Conservation (phyloP, 2,113 vertebrate species). For the Spilogale gracilis region DNA sequence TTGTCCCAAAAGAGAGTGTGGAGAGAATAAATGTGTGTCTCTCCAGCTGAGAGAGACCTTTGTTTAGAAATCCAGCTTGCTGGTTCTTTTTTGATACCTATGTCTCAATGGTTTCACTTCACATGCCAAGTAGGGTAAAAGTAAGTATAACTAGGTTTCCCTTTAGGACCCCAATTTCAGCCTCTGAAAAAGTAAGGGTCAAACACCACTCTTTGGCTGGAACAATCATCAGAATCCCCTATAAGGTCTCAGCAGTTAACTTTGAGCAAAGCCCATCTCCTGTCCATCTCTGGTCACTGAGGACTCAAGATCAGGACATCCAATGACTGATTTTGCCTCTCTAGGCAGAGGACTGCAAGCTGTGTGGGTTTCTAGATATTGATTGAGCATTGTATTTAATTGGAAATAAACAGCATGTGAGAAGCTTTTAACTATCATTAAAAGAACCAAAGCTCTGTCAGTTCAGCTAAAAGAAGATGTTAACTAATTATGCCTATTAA, state of each 20-base stretch:
- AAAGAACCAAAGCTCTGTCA: not conserved
- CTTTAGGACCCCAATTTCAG: conserved; percentile 34
- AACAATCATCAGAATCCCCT: not conserved
- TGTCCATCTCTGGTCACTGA: not conserved
- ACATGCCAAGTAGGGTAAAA: conserved; percentile 4
- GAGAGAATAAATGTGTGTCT: not conserved
- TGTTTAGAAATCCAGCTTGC: not conserved
- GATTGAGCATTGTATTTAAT: not conserved
- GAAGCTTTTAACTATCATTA: not conserved
- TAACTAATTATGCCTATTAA: not conserved
- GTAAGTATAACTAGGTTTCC: conserved; percentile 23
- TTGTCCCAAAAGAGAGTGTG: not conserved
- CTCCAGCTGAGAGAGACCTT: not conserved
- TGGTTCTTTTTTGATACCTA: not conserved
- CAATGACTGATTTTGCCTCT: not conserved
- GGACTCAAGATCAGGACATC: not conserved
- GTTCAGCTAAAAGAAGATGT: not conserved
- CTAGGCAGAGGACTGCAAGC: not conserved
- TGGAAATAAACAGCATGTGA: not conserved
- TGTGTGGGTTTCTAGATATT: not conserved
- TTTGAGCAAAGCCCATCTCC: not conserved
- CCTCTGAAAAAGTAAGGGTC: not conserved
- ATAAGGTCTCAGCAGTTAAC: not conserved
- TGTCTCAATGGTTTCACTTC: not conserved
- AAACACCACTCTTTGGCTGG: not conserved